These are phyloP conservation scores for Struthio camelus DNA, from an alignment of 2,113 vertebrate species.

Conservation along the genomic window DNA sequence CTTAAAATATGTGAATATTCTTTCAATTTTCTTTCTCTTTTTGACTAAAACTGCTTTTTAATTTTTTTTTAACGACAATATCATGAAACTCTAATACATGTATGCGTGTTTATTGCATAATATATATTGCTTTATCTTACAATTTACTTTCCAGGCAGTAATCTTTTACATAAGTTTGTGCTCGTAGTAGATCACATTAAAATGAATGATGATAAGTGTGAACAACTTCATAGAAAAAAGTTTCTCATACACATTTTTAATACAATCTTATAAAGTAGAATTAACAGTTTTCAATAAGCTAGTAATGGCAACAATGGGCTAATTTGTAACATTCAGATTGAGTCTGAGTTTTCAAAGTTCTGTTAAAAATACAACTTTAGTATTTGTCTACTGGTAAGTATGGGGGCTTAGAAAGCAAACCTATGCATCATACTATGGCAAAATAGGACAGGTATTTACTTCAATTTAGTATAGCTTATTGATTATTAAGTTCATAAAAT, in stretches of 20 bases:
- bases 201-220: constrained; percentile 55
- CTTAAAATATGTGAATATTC: background rate
- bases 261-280: constrained; percentile 19
- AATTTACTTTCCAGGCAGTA: constrained; percentile 45
- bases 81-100: background rate
- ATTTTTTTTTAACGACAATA: background rate
- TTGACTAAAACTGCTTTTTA: background rate
- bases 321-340: background rate
- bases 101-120: background rate
- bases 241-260: constrained; percentile 2
- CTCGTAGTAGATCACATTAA: constrained; percentile 6
- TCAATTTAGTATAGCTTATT: background rate
- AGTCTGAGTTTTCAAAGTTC: background rate
- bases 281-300: background rate
- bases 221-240: constrained; percentile 35
- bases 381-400: constrained; percentile 40
- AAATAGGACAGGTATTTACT: constrained; percentile 36
- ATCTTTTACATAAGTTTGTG: constrained; percentile 47
- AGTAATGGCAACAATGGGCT: background rate
- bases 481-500: background rate
- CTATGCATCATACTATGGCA: background rate
- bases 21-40: background rate
- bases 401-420: background rate
- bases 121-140: background rate
- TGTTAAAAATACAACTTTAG: constrained; percentile 17